Evolutionary conservation across 2,888 invertebrate genomes (phyloP), one percentile per base, ranked within the genome.

Genomic region (Augochlorella aurata): DNA sequence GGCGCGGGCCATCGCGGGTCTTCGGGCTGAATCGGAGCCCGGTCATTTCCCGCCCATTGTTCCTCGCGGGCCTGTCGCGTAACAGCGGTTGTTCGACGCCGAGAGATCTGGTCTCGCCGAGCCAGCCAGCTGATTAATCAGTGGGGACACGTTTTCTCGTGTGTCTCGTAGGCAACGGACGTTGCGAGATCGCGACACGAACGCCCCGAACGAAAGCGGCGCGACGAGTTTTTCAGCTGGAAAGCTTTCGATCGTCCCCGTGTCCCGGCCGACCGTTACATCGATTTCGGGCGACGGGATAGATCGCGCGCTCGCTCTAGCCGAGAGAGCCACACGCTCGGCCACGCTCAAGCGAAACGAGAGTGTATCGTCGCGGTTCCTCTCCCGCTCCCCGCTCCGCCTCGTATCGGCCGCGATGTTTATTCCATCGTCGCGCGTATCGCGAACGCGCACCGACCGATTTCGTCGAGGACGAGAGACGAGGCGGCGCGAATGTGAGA

Each of bases 401-500:
- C 67, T 21, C 54, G 74, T 54, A 54, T 74, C 66, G 68, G 44
- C 44, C 54, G 63, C 73, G 74, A 83, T 74, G 84, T 79, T 83
- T 79, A 73, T 73, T 75, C 75, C 78, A 69, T 82, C 73, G 65
- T 75, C 14, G 77, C 69, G 71, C 76, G 73, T 77, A 70, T 80
- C 77, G 74, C 52, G 77, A 82, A 71, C 79, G 74, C 79, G 78
- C 79, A 75, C 74, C 68, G 72, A 68, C 61, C 80, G 76, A 82
- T 86, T 82, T 52, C 77, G 78, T 72, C 77, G 78, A 76, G 82
- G 70, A 86, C 78, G 82, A 77, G 70, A 77, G 70, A 84, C 65
- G 77, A 79, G 77, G 78, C 72, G 77, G 71, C 54, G 77, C 80
- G 79, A 75, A 82, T 82, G 82, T 73, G 80, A 88, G 85, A 85